Conservation (phyloP, 2,113 vertebrate genomes). For the Cacatua alba region DNA sequence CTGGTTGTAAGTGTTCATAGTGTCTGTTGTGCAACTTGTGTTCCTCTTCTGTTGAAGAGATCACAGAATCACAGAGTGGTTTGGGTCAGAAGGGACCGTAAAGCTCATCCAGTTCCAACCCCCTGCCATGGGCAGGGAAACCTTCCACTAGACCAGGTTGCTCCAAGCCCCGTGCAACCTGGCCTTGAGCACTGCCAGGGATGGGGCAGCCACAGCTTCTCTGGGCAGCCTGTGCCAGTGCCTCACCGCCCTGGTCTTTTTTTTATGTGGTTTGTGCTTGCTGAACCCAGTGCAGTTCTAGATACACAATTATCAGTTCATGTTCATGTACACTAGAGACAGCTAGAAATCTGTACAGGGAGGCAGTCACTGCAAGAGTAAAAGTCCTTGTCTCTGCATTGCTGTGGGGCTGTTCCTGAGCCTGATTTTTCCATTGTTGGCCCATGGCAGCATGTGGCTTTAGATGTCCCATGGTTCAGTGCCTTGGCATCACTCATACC, state of each 20-base stretch:
- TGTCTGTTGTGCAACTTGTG: neutral
- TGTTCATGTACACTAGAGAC: accelerated
- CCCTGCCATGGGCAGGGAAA: neutral
- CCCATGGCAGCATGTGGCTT: too few relatives aligned
- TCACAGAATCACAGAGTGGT: neutral
- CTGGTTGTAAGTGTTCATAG: neutral
- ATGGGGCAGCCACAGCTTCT: neutral
- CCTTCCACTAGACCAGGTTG: neutral
- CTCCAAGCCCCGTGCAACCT: neutral
- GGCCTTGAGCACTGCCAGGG: neutral
- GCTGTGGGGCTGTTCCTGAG: too few relatives aligned
- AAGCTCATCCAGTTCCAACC: neutral
- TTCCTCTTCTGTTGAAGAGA: neutral
- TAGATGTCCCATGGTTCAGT: too few relatives aligned
- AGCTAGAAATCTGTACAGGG: neutral
- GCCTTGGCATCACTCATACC: accelerated
- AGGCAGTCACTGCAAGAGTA: neutral
- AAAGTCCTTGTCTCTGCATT: neutral
- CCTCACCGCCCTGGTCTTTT: neutral
- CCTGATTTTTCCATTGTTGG: accelerated
- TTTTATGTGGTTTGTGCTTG: accelerated
- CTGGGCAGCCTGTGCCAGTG: neutral
- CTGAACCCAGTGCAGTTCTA: neutral
- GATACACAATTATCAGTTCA: neutral
- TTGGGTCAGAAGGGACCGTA: neutral